Percentiles rank a stretch among this genome's conserved stretches.
Conservation (phyloP, 2,113 vertebrate species). For the Agapornis roseicollis region DNA sequence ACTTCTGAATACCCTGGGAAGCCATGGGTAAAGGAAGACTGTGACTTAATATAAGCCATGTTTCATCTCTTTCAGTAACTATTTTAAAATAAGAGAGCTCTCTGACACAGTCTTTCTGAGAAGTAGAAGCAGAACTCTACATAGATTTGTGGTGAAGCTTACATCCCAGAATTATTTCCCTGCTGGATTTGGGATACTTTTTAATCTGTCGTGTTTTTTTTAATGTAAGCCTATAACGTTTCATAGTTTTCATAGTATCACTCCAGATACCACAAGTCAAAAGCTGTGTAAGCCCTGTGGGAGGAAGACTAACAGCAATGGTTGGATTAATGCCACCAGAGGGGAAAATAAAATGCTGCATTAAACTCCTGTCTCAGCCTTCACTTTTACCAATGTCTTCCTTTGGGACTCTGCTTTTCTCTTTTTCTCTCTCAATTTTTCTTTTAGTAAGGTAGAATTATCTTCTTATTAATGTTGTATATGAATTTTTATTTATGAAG, state of each 20-base stretch:
- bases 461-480: background rate
- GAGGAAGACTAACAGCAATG: background rate
- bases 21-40: background rate
- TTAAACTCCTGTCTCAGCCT: background rate
- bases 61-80: background rate
- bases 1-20: background rate
- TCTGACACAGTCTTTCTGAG: background rate
- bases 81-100: background rate
- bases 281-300: background rate
- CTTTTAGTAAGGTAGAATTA: background rate
- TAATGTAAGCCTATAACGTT: background rate
- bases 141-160: background rate
- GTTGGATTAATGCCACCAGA: background rate
- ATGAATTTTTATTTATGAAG: background rate
- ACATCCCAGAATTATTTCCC: background rate
- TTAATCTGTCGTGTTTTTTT: background rate
- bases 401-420: background rate
- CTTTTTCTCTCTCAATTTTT: background rate
- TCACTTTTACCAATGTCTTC: background rate
- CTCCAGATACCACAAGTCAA: background rate
- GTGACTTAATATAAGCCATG: background rate
- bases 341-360: background rate
- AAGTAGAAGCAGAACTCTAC: background rate
- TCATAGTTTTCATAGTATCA: background rate
- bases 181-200: background rate